Percentiles rank a stretch among this genome's conserved stretches.
Evolutionary conservation across 2,797 vertebrate genomes (phyloP).

Genomic region (Aythya fuligula): DNA sequence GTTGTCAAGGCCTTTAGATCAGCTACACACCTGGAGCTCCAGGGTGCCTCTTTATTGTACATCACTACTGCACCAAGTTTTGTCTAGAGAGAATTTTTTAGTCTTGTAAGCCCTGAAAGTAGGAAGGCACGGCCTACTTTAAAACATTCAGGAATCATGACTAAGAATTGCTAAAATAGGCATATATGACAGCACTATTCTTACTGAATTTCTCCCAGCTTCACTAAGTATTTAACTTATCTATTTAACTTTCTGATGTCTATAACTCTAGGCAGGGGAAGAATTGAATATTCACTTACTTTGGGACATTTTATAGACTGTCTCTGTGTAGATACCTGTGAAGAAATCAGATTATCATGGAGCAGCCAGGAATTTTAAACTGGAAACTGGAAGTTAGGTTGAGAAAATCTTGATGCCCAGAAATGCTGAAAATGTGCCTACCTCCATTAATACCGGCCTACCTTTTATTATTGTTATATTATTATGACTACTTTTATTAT

Average conservation of each 20-base stretch:
- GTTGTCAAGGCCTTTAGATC: neutral
- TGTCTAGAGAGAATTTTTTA: neutral
- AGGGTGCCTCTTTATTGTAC: constrained; percentile 10
- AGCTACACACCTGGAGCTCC: neutral
- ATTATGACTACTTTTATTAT: neutral
- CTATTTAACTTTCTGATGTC: neutral
- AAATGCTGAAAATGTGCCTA: neutral
- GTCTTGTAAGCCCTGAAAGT: neutral
- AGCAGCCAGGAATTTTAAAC: neutral
- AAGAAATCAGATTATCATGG: neutral
- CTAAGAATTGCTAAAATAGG: neutral
- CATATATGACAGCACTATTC: neutral
- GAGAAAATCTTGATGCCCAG: neutral
- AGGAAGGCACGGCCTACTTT: neutral
- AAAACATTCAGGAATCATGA: neutral
- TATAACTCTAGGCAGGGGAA: neutral
- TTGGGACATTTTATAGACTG: neutral
- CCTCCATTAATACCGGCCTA: neutral
- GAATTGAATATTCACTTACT: neutral
- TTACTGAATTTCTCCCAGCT: neutral
- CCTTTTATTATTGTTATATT: neutral
- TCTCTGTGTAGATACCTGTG: neutral
- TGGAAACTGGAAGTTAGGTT: neutral
- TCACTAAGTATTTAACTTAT: neutral
- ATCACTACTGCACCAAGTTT: neutral